A percentile compares a stretch with the other conserved stretches of the same genome.
Conservation (phyloP, 92 coral and sea anemone species). For the Porites cylindrica region DNA sequence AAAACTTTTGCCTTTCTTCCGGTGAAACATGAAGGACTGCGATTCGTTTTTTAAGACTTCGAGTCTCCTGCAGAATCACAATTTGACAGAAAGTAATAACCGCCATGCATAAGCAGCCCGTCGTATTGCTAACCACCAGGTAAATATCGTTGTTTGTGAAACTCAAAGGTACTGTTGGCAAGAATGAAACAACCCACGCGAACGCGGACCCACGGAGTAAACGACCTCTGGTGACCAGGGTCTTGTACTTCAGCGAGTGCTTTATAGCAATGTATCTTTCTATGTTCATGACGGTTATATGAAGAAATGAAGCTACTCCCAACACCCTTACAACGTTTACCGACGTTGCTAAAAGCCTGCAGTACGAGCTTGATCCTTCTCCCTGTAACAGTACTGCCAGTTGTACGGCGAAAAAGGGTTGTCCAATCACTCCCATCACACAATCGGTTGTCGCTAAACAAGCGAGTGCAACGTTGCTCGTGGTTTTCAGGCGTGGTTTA, state of each 20-base stretch:
- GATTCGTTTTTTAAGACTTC: too few relatives aligned
- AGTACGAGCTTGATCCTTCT: background rate
- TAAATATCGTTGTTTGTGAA: background rate
- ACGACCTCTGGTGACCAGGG: background rate
- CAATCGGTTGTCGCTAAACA: background rate
- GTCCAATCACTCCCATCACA: background rate
- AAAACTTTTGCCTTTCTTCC: too few relatives aligned
- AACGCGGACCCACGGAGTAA: background rate
- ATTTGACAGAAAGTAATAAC: too few relatives aligned
- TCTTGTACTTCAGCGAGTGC: background rate
- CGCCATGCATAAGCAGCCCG: background rate
- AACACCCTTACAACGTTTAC: background rate
- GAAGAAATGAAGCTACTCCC: background rate
- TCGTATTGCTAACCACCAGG: background rate
- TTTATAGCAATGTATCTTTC: conserved; percentile 2
- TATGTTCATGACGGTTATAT: background rate
- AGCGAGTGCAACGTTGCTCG: background rate
- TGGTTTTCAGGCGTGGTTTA: conserved; percentile 11
- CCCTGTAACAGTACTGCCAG: too few relatives aligned
- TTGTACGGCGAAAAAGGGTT: background rate
- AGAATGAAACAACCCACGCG: background rate
- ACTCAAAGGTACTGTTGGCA: background rate
- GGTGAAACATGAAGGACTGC: too few relatives aligned
- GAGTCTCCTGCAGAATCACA: too few relatives aligned
- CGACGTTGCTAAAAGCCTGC: background rate